phyloP scores from a whole-genome alignment of 2,888 invertebrate species.

The Meghimatium bilineatum region DNA sequence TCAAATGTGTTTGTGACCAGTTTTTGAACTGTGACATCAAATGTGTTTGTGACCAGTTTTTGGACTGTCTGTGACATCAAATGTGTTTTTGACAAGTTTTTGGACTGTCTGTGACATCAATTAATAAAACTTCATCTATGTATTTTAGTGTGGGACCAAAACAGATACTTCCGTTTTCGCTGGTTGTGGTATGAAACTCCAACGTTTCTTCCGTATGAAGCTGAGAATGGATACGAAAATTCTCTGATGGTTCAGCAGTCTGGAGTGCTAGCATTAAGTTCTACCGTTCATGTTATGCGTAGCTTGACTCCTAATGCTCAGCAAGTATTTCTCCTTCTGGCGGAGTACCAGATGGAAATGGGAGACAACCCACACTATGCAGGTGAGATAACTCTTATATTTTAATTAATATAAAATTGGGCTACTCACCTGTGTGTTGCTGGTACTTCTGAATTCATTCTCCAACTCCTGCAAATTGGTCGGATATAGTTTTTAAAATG shows the following conservation, averaged over 20 bases:
- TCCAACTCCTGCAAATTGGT: too few relatives aligned
- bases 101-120: background rate
- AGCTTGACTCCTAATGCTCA: conserved; percentile 91
- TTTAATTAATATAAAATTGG: background rate
- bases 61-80: too few relatives aligned
- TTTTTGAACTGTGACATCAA: too few relatives aligned
- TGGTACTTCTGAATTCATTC: too few relatives aligned
- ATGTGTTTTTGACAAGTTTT: too few relatives aligned
- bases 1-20: too few relatives aligned
- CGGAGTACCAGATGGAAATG: conserved; percentile 88
- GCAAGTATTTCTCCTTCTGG: conserved; percentile 85
- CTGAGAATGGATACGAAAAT: conserved; percentile 84
- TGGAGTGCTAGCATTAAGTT: conserved; percentile 83
- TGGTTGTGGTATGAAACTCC: conserved; percentile 95
- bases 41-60: too few relatives aligned
- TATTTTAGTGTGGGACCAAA: conserved; percentile 90
- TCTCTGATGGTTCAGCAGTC: conserved; percentile 88
- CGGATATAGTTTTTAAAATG: too few relatives aligned
- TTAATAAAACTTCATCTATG: background rate
- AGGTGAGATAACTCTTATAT: conserved; percentile 15
- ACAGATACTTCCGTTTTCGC: conserved; percentile 88
- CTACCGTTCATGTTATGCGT: conserved; percentile 91
- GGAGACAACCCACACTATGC: conserved; percentile 81
- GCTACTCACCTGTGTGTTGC: too few relatives aligned
- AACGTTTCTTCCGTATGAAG: conserved; percentile 87